Conservation (phyloP, 1,140 invertebrate genomes). For the Caenorhabditis briggsae region DNA sequence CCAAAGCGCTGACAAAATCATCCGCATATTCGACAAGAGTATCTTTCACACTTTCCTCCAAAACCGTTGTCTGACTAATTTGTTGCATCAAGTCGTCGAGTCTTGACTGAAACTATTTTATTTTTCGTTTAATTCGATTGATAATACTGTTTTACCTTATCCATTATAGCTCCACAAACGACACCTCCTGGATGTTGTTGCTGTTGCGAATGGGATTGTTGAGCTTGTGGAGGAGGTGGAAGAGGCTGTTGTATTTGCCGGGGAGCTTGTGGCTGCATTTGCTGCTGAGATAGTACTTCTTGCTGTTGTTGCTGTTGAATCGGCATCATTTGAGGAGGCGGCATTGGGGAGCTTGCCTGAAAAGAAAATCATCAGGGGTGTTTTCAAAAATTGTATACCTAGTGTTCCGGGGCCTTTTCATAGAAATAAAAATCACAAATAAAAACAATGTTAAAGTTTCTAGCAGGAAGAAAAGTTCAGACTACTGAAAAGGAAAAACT, state of each 20-base stretch:
- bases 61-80: slow-evolving; percentile 28
- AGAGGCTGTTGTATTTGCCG: neutral
- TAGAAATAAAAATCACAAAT: too few relatives aligned
- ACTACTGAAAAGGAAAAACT: too few relatives aligned
- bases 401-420: too few relatives aligned
- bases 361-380: neutral
- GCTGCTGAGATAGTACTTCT: neutral
- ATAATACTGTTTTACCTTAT: slow-evolving; percentile 24
- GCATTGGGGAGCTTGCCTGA: slow-evolving; percentile 4
- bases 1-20: slow-evolving; percentile 54
- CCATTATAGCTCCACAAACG: slow-evolving; percentile 22
- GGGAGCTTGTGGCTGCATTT: neutral
- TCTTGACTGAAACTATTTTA: slow-evolving; percentile 24
- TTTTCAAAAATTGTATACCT: too few relatives aligned
- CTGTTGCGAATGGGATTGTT: neutral
- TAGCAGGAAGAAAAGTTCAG: too few relatives aligned
- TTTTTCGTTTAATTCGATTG: neutral
- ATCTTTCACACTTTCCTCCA: slow-evolving; percentile 58
- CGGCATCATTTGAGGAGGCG: slow-evolving; percentile 4
- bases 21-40: slow-evolving; percentile 55
- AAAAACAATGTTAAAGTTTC: too few relatives aligned
- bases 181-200: neutral
- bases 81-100: slow-evolving; percentile 50
- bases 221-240: neutral
- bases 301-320: slow-evolving; percentile 37